A percentile compares a stretch with the other conserved stretches of the same genome.
These are phyloP conservation scores for Pseudochaenichthys georgianus DNA, from an alignment of 2,797 vertebrate genomes.

Conservation along the genomic window DNA sequence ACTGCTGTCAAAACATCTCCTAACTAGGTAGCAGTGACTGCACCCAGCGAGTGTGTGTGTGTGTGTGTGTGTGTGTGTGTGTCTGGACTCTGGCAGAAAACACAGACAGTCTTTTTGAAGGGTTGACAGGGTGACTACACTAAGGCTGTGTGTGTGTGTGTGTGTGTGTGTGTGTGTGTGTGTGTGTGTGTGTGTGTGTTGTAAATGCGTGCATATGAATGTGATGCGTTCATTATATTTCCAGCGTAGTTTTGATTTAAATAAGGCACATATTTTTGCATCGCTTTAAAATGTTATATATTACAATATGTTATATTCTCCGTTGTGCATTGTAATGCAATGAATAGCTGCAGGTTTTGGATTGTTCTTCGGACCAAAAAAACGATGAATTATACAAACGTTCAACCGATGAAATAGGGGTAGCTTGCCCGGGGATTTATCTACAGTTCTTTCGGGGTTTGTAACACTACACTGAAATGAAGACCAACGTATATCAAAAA, in stretches of 20 bases:
- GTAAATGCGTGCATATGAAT: neutral
- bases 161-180: too few relatives aligned
- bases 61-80: constrained; percentile 11
- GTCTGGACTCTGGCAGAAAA: constrained; percentile 9
- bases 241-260: neutral
- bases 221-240: neutral
- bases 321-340: neutral
- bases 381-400: neutral
- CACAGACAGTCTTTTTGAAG: constrained; percentile 21
- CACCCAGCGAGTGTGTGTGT: neutral
- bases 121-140: constrained; percentile 33
- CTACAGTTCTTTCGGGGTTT: too few relatives aligned
- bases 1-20: constrained; percentile 70
- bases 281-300: too few relatives aligned
- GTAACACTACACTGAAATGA: neutral
- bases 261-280: too few relatives aligned
- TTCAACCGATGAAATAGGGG: neutral
- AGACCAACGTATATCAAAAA: neutral
- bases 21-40: constrained; percentile 50
- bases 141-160: neutral
- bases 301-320: neutral
- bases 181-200: too few relatives aligned
- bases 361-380: neutral
- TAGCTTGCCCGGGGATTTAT: neutral
- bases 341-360: neutral